Base-by-base conservation (phyloP, 2,888 invertebrate species). In the Acronicta leporina region DNA sequence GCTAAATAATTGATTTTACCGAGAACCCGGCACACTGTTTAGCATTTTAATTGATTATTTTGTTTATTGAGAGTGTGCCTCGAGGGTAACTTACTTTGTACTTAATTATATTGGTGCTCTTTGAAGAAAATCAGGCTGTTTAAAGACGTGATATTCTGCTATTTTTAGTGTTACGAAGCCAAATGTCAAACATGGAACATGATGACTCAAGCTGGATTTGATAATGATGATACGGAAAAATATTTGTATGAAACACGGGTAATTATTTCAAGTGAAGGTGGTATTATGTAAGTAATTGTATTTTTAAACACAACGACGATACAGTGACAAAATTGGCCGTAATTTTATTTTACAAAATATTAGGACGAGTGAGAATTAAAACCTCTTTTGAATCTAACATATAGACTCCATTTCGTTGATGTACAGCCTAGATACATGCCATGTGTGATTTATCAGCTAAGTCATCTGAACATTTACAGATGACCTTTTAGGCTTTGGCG, bases 31-130 rank as follows among this genome's bases (percentile, higher is more conserved):
- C 25, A 52, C 35, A 42, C 55, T 61, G 56, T 56, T 73, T 73
- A 55, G 47, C 73, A 65, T 73, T 56, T 61, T 69, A 72, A 72
- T 72, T 73, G 65, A 53, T 60, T 58, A 60, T 52, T 71, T 71
- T 73, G 54, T 42, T 57, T 57, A 62, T 44, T 25, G 38, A 60
- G 51, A 63, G 44, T 42, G 55, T 53, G 45, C 52, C 42, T 13
- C 10, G 46, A 16, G 43, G 50, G 33, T 33, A 64, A 58, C 38
- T 60, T 56, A 73, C 51, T 73, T 56, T 20, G 42, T 33, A 13
- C 48, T 45, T 56, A 25, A 67, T 47, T 64, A 13, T 16, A 14
- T 63, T 46, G 16, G 10, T 42, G 25, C 8, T 47, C 41, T 51
- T 68, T 44, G 4, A 9, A 41, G 38, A 38, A 13, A 38, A 38